A percentile compares a stretch with the other conserved stretches of the same genome.
phyloP scores from a whole-genome alignment of 2,888 invertebrate species.

The Teleogryllus oceanicus region DNA sequence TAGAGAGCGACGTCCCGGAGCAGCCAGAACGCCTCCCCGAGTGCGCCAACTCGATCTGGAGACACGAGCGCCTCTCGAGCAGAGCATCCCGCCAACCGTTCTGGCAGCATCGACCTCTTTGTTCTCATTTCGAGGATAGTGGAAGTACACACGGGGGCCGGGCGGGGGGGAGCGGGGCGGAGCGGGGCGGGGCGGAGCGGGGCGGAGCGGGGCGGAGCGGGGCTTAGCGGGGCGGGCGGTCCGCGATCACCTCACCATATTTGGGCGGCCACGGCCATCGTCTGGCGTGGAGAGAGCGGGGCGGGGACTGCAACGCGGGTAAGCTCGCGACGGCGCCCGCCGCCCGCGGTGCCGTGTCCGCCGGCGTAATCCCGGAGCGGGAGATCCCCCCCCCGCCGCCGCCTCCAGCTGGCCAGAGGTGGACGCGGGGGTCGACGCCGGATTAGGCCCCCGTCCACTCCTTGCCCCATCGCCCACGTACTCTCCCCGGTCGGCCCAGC shows the following conservation, averaged over 20 bases:
- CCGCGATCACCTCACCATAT: not conserved
- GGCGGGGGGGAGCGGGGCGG: not conserved
- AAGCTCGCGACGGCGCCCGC: not conserved
- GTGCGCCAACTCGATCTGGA: too few species aligned
- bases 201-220: not conserved
- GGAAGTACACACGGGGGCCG: not conserved
- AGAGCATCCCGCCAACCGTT: too few species aligned
- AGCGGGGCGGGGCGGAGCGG: not conserved
- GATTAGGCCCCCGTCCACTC: not conserved
- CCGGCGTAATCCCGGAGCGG: not conserved
- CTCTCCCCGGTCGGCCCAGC: too few species aligned
- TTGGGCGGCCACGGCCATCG: too few species aligned
- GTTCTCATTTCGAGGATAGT: too few species aligned
- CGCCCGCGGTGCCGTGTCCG: not conserved
- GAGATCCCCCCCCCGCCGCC: too few species aligned
- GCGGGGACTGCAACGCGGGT: not conserved
- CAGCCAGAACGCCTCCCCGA: too few species aligned
- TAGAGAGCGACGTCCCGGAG: too few species aligned
- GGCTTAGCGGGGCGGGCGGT: too few species aligned
- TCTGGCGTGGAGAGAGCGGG: not conserved
- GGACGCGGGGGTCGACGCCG: not conserved
- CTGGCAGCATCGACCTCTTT: too few species aligned
- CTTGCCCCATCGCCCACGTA: not conserved
- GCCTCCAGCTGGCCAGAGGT: not conserved
- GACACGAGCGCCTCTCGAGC: too few species aligned